A percentile compares a stretch with the other conserved stretches of the same genome.
These are phyloP conservation scores for Microcebus griseorufus DNA, from an alignment of 2,113 vertebrate genomes.

Conservation along the genomic window DNA sequence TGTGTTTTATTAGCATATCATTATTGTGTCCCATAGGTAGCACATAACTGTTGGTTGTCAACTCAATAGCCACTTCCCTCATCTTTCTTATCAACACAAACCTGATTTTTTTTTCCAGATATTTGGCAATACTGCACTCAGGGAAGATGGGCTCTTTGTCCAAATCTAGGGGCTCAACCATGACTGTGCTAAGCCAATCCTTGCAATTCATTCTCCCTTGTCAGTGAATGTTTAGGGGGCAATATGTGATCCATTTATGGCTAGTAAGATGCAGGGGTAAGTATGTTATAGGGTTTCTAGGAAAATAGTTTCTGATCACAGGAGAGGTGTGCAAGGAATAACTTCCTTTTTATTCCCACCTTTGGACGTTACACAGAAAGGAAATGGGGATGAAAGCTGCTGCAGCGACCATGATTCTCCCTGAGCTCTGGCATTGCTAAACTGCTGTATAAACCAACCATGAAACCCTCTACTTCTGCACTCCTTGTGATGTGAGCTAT, in stretches of 20 bases:
- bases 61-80: not conserved
- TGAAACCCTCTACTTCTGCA: not conserved
- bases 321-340: not conserved
- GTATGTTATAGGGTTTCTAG: not conserved
- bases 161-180: not conserved
- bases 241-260: not conserved
- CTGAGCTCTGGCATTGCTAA: not conserved
- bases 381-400: not conserved
- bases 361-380: not conserved
- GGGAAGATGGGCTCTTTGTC: not conserved
- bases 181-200: not conserved
- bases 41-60: not conserved
- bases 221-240: not conserved
- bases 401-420: not conserved
- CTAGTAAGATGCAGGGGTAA: not conserved
- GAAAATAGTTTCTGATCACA: not conserved
- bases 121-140: not conserved
- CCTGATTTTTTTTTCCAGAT: not conserved
- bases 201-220: not conserved
- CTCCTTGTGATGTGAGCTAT: not conserved
- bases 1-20: not conserved
- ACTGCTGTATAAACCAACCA: not conserved
- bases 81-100: not conserved
- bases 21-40: not conserved
- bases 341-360: not conserved